phyloP scores from a whole-genome alignment of 2,797 vertebrate species.

The Champsocephalus esox region DNA sequence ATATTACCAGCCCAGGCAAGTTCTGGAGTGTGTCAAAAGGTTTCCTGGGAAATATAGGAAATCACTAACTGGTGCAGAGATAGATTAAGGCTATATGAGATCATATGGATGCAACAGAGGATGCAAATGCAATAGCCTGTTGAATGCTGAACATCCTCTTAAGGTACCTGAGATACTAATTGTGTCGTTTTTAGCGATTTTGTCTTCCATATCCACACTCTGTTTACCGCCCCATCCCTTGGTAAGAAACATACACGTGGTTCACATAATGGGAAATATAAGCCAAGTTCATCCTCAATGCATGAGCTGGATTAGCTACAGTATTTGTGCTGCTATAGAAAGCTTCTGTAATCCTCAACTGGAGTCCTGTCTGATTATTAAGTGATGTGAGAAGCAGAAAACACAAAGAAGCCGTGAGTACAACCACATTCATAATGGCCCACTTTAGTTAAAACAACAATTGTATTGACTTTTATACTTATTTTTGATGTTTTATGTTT shows the following conservation, averaged over 20 bases:
- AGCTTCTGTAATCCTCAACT: not conserved
- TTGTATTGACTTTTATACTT: too few relatives aligned
- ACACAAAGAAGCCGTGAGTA: not conserved
- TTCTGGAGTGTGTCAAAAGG: conserved; percentile 33
- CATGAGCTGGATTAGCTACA: not conserved
- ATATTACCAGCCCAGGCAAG: conserved; percentile 20
- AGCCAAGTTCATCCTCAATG: not conserved
- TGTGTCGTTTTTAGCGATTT: conserved; percentile 21
- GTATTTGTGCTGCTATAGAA: not conserved
- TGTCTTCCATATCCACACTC: conserved; percentile 26
- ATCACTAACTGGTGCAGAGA: conserved; percentile 48
- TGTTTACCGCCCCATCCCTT: conserved; percentile 31
- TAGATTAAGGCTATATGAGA: conserved; percentile 33
- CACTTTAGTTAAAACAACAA: not conserved
- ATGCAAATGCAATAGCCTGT: conserved; percentile 27
- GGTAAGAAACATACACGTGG: not conserved
- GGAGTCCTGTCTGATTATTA: conserved; percentile 8
- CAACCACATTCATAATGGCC: not conserved
- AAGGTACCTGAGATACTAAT: conserved; percentile 7
- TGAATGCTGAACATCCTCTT: conserved; percentile 17
- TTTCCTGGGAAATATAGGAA: conserved; percentile 65
- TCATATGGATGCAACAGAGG: conserved; percentile 21
- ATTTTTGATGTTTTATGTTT: not conserved
- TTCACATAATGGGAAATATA: not conserved
- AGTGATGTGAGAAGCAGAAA: not conserved